Evolutionary conservation across 2,888 invertebrate species (phyloP).

Genomic region (Elmis aenea): DNA sequence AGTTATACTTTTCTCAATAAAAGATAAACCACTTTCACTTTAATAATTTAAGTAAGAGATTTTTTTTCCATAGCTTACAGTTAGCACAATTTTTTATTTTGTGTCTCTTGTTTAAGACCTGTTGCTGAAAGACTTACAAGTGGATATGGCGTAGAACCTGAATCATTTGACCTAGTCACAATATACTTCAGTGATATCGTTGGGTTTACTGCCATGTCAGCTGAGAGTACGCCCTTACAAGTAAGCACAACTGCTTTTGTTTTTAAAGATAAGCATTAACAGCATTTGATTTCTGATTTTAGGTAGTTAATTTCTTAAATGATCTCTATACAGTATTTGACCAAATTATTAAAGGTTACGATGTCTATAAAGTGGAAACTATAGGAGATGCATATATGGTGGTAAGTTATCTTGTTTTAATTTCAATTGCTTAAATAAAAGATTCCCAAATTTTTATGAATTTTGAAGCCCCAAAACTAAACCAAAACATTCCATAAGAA

Average conservation of each 20-base stretch:
- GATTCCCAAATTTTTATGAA: background rate
- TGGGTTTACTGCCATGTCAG: constrained; percentile 93
- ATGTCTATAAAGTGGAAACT: constrained; percentile 97
- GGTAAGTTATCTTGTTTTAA: constrained; percentile 50
- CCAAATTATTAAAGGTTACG: constrained; percentile 91
- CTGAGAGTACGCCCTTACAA: constrained; percentile 87
- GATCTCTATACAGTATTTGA: constrained; percentile 97
- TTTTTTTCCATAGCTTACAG: constrained; percentile 6
- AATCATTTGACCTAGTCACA: constrained; percentile 88
- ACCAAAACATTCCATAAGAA: too few relatives aligned
- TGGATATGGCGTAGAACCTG: constrained; percentile 87
- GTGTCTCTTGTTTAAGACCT: constrained; percentile 55
- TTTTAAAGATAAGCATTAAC: background rate
- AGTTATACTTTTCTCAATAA: too few relatives aligned
- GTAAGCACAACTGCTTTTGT: constrained; percentile 41
- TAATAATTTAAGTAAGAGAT: constrained; percentile 1
- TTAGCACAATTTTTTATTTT: too few relatives aligned
- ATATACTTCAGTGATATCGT: constrained; percentile 98
- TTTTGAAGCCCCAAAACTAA: background rate
- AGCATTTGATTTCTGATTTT: constrained; percentile 25
- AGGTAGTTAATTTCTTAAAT: constrained; percentile 94
- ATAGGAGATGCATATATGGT: constrained; percentile 82
- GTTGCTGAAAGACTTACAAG: constrained; percentile 83
- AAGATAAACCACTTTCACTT: constrained; percentile 6
- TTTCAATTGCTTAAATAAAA: background rate